These are phyloP conservation scores for Ispidina picta DNA, from an alignment of 2,797 vertebrate genomes.

Conservation along the genomic window DNA sequence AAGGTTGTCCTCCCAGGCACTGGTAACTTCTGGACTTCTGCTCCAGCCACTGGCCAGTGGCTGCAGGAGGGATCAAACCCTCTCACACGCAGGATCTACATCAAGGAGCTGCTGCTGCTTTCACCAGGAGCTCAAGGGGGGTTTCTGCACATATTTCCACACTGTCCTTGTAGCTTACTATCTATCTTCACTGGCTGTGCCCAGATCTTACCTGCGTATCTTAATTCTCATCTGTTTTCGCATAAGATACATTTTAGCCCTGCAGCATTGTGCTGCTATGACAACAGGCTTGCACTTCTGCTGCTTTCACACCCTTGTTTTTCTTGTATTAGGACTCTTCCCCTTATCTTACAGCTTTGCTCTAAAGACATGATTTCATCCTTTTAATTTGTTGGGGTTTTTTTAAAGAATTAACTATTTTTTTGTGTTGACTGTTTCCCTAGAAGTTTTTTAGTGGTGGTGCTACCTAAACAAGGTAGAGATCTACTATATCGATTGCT, in stretches of 20 bases:
- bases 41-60: not conserved
- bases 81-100: fast-evolving
- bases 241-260: conserved; percentile 70
- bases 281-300: conserved; percentile 70
- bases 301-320: conserved; percentile 70
- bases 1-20: fast-evolving
- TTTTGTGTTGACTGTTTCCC: not conserved
- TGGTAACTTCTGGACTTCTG: not conserved
- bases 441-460: not conserved
- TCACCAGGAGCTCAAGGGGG: not conserved
- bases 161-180: not conserved
- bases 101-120: not conserved
- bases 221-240: conserved; percentile 70
- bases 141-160: not conserved
- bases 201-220: conserved; percentile 62
- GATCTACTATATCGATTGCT: not conserved
- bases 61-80: not conserved
- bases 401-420: not conserved
- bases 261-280: conserved; percentile 73
- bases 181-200: conserved; percentile 15
- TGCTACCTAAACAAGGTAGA: not conserved
- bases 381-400: not conserved
- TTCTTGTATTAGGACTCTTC: conserved; percentile 62
- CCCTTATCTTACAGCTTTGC: conserved; percentile 39
- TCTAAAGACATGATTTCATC: conserved; percentile 43